Conservation (phyloP, 2,888 invertebrate genomes). For the Chrysolina oricalcia region DNA sequence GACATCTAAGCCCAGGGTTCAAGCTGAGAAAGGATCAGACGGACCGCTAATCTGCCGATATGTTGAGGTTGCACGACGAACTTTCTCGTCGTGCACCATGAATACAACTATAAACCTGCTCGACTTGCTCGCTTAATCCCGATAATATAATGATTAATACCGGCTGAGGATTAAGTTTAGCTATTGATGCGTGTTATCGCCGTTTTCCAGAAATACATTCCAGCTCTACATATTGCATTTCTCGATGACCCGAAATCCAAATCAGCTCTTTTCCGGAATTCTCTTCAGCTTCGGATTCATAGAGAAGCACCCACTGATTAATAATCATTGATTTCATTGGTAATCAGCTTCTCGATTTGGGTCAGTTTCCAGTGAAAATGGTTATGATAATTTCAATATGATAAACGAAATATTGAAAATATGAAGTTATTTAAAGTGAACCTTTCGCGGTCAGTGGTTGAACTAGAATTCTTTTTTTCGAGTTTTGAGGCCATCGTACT, state of each 20-base stretch:
- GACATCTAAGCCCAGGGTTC: conserved; percentile 59
- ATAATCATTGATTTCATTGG: background rate
- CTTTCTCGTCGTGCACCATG: conserved; percentile 47
- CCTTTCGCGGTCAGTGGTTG: too few relatives aligned
- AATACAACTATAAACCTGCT: conserved; percentile 63
- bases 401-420: too few relatives aligned
- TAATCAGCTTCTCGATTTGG: conserved; percentile 2
- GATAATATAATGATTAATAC: conserved; percentile 72
- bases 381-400: background rate
- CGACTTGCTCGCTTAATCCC: conserved; percentile 68
- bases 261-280: conserved; percentile 8
- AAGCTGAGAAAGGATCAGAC: conserved; percentile 67
- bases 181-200: conserved; percentile 72
- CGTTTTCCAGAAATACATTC: conserved; percentile 65
- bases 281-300: conserved; percentile 10
- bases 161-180: conserved; percentile 69
- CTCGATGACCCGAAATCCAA: conserved; percentile 10
- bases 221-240: conserved; percentile 22
- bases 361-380: background rate
- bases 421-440: too few relatives aligned
- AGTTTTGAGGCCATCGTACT: too few relatives aligned
- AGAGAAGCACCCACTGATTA: background rate
- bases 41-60: conserved; percentile 79
- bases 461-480: too few relatives aligned
- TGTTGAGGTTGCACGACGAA: conserved; percentile 77